Percentiles rank a stretch among this genome's conserved stretches.
phyloP scores from a whole-genome alignment of 2,113 vertebrate genomes.

The Leiothrix lutea region DNA sequence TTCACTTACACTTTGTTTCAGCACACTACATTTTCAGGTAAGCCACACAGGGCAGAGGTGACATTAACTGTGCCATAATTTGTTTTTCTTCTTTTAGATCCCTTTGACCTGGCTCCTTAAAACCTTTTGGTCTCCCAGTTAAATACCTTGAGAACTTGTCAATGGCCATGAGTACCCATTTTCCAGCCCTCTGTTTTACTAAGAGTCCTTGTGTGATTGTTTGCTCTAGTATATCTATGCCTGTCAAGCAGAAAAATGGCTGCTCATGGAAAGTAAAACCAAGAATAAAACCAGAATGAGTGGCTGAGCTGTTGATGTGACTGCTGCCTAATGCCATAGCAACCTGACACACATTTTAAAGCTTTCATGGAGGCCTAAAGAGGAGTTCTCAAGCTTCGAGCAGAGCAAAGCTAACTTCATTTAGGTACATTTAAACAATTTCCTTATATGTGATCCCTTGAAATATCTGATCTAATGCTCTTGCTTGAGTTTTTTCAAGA shows the following conservation, averaged over 20 bases:
- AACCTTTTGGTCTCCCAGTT: neutral
- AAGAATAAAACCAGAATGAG: neutral
- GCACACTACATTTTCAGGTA: neutral
- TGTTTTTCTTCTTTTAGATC: neutral
- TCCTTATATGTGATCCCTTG: neutral
- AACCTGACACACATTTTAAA: neutral
- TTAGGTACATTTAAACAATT: neutral
- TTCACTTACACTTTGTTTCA: neutral
- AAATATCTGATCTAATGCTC: neutral
- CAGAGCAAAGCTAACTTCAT: neutral
- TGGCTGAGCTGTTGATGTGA: neutral
- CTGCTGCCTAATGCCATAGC: neutral
- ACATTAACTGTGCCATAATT: neutral
- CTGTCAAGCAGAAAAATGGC: neutral
- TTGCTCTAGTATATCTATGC: neutral
- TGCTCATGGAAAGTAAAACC: neutral
- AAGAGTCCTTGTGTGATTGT: neutral
- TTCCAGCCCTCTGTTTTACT: neutral
- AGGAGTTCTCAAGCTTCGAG: neutral
- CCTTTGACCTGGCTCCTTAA: neutral
- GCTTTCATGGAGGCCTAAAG: neutral
- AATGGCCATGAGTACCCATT: accelerated
- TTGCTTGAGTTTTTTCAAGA: neutral
- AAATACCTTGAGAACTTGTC: neutral
- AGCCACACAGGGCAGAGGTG: neutral